A percentile compares a stretch with the other conserved stretches of the same genome.
Conservation (phyloP, 2,113 vertebrate genomes). For the Baryphthengus martii region DNA sequence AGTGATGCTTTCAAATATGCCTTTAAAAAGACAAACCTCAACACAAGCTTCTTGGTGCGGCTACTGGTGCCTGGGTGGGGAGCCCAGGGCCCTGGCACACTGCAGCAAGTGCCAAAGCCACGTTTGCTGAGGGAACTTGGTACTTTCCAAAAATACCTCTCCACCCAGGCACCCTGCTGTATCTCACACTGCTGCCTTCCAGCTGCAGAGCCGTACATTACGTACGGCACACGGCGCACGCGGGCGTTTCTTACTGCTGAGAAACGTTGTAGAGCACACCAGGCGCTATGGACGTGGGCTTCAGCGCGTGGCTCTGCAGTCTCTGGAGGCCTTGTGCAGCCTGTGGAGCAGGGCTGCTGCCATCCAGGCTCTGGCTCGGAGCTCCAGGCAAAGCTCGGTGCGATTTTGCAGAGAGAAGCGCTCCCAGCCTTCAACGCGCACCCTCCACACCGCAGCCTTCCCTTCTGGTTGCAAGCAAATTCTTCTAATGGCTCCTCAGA, state of each 20-base stretch:
- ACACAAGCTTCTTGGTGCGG: too few species aligned
- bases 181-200: background rate
- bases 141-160: background rate
- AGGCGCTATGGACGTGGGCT: accelerated
- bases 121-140: accelerated
- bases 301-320: accelerated
- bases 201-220: background rate
- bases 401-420: background rate
- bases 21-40: background rate
- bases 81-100: accelerated
- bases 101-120: background rate
- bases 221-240: accelerated
- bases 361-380: background rate
- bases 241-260: background rate
- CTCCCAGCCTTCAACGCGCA: background rate
- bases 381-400: background rate
- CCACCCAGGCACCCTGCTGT: background rate
- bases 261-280: accelerated
- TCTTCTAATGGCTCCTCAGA: background rate
- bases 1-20: background rate
- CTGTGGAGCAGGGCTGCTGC: background rate
- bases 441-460: background rate
- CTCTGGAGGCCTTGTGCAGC: background rate
- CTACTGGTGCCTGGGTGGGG: background rate
- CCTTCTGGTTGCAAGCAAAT: background rate